These are phyloP conservation scores for Notiomystis cincta DNA, from an alignment of 2,113 vertebrate species.

Conservation along the genomic window DNA sequence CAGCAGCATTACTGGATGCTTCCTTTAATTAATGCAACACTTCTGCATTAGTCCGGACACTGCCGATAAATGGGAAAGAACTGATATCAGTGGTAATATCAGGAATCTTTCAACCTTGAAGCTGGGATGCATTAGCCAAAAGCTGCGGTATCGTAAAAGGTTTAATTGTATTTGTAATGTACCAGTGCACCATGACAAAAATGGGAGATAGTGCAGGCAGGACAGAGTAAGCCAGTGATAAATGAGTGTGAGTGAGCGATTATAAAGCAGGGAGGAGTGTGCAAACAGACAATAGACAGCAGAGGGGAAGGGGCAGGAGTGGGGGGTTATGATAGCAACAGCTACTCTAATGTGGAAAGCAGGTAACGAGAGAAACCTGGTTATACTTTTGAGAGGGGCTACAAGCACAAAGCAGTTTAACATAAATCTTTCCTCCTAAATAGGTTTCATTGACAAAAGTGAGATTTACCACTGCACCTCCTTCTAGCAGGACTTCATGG, in stretches of 20 bases:
- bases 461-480: conserved; percentile 56
- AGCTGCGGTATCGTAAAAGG: conserved; percentile 75
- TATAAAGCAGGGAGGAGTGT: conserved; percentile 64
- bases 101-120: conserved; percentile 84
- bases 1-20: conserved; percentile 82
- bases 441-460: conserved; percentile 55
- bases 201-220: conserved; percentile 75
- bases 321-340: conserved; percentile 42
- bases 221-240: conserved; percentile 72
- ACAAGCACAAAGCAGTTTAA: not conserved
- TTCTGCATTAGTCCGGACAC: conserved; percentile 77
- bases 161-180: conserved; percentile 87
- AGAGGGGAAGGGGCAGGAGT: conserved; percentile 36
- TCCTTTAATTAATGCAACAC: conserved; percentile 89
- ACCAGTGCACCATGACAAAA: conserved; percentile 82
- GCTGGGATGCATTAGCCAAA: conserved; percentile 75
- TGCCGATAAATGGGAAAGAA: conserved; percentile 78
- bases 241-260: conserved; percentile 77
- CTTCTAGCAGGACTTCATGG: conserved; percentile 31
- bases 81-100: conserved; percentile 81
- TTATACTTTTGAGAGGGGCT: not conserved
- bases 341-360: conserved; percentile 21
- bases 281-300: conserved; percentile 76
- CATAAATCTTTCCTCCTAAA: conserved; percentile 57
- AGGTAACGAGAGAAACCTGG: conserved; percentile 45